A percentile compares a stretch with the other conserved stretches of the same genome.
phyloP scores from a whole-genome alignment of 2,113 vertebrate species.

The Camelus dromedarius region DNA sequence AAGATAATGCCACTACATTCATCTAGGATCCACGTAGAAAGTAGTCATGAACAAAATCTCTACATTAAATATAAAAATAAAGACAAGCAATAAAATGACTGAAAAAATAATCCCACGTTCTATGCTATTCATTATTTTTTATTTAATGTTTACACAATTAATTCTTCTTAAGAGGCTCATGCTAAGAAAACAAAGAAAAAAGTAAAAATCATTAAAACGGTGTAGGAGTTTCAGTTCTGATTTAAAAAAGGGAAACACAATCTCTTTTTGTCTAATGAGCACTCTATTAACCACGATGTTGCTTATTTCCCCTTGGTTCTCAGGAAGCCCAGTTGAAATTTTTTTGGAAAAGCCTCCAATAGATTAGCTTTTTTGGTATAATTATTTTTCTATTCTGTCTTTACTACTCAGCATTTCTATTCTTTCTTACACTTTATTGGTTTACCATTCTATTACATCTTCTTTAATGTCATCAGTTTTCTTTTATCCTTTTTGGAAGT shows the following conservation, averaged over 20 bases:
- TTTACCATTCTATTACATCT: neutral
- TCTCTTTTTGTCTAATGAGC: neutral
- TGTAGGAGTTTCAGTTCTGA: neutral
- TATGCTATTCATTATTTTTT: neutral
- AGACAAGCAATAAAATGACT: constrained; percentile 38
- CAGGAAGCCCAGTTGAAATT: neutral
- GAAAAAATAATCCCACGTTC: neutral
- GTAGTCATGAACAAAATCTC: neutral
- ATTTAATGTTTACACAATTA: neutral
- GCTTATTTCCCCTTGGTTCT: neutral
- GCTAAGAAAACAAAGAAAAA: neutral
- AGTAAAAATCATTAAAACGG: neutral
- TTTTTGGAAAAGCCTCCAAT: neutral
- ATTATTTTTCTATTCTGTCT: constrained; percentile 21
- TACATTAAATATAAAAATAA: constrained; percentile 48
- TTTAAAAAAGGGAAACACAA: neutral
- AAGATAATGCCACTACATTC: constrained; percentile 14
- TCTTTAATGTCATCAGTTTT: neutral
- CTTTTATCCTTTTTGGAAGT: neutral
- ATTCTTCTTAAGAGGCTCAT: neutral
- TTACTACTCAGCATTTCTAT: neutral
- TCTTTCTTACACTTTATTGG: neutral
- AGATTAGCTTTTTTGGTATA: neutral
- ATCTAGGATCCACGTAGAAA: neutral
- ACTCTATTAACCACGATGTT: neutral